Conservation (phyloP, 2,113 vertebrate genomes). For the Abramis brama region DNA sequence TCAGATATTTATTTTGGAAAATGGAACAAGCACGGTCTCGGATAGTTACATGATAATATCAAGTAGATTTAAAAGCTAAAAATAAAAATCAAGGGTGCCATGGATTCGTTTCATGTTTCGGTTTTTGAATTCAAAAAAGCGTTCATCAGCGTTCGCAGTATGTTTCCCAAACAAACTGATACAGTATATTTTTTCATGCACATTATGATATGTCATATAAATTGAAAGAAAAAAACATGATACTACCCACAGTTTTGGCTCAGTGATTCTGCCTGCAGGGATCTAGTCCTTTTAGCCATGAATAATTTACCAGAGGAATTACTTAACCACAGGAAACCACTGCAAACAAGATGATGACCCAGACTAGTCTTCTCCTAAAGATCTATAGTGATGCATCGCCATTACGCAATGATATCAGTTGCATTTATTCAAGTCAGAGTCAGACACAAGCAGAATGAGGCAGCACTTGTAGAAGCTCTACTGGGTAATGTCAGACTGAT, state of each 20-base stretch:
- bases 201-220: not conserved
- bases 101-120: not conserved
- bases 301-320: conserved; percentile 26
- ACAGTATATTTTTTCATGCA: not conserved
- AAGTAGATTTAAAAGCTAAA: conserved; percentile 2
- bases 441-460: conserved; percentile 43
- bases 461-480: conserved; percentile 22
- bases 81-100: not conserved
- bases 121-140: not conserved
- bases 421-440: conserved; percentile 19
- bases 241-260: not conserved
- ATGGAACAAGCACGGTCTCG: not conserved
- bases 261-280: conserved; percentile 1
- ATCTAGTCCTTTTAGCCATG: conserved; percentile 41
- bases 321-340: conserved; percentile 29
- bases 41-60: not conserved
- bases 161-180: not conserved
- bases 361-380: conserved; percentile 18
- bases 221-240: not conserved
- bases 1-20: conserved; percentile 37
- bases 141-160: not conserved
- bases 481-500: conserved; percentile 24
- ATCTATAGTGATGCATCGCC: conserved; percentile 38
- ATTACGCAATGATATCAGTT: conserved; percentile 51
- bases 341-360: conserved; percentile 5